Conservation (phyloP, 2,797 vertebrate species). For the Phrynocephalus guinanensis region DNA sequence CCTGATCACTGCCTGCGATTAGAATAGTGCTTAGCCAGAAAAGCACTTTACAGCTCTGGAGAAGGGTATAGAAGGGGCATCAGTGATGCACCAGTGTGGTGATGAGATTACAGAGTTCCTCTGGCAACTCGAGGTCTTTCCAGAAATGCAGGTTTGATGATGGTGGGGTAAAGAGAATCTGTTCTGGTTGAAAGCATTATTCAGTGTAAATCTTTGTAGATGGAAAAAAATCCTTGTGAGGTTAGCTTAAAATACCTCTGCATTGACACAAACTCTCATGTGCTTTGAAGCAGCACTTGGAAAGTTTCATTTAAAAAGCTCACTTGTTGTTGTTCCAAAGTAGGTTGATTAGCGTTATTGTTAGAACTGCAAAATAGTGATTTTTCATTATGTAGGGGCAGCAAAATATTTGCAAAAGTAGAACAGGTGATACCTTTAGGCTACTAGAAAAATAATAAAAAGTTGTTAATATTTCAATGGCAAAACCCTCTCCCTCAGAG, state of each 20-base stretch:
- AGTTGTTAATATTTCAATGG: too few relatives aligned
- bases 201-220: not conserved
- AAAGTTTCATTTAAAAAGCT: too few relatives aligned
- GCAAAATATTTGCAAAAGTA: too few relatives aligned
- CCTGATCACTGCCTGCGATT: slow-evolving; percentile 30
- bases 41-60: slow-evolving; percentile 13
- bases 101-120: slow-evolving; percentile 17
- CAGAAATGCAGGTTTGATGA: not conserved
- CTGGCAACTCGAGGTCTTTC: slow-evolving; percentile 17
- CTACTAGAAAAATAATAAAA: too few relatives aligned
- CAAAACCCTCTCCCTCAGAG: too few relatives aligned
- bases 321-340: too few relatives aligned
- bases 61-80: slow-evolving; percentile 18
- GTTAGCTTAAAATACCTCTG: not conserved
- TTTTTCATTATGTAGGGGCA: too few relatives aligned
- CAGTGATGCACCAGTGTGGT: slow-evolving; percentile 7
- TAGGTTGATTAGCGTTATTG: too few relatives aligned
- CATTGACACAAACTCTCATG: not conserved
- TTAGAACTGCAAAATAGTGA: too few relatives aligned
- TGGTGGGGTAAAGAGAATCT: not conserved
- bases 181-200: not conserved
- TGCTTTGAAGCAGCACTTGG: not conserved
- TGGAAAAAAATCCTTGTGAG: not conserved
- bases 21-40: slow-evolving; percentile 25
- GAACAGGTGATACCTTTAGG: too few relatives aligned